These are phyloP conservation scores for Drosophila mimica DNA, from an alignment of 2,888 invertebrate genomes.

Conservation along the genomic window DNA sequence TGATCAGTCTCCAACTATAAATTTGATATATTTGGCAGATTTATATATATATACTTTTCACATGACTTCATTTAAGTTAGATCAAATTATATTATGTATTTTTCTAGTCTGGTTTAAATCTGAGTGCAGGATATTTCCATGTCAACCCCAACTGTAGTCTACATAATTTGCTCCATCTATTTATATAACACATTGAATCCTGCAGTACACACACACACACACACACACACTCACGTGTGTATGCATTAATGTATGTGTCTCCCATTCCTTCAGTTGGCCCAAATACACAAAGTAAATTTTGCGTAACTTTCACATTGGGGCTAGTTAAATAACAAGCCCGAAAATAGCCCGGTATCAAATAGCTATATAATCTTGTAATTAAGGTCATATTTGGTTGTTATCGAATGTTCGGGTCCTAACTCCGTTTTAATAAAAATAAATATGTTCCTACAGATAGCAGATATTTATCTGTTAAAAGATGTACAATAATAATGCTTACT, in stretches of 20 bases:
- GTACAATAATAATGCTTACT: not conserved
- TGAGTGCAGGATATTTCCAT: not conserved
- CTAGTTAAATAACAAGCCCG: slow-evolving; percentile 7
- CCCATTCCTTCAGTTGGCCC: not conserved
- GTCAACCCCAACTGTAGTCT: not conserved
- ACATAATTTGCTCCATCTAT: slow-evolving; percentile 8
- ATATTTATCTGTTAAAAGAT: not conserved
- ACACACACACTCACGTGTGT: no score
- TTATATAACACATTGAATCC: slow-evolving; percentile 19
- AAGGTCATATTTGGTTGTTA: slow-evolving; percentile 11
- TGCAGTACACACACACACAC: slow-evolving; percentile 10
- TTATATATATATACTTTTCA: not conserved
- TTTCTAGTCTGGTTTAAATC: no score
- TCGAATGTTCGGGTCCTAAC: slow-evolving; percentile 9
- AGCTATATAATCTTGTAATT: slow-evolving; percentile 8
- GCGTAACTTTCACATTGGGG: not conserved
- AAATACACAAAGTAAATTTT: slow-evolving; percentile 8
- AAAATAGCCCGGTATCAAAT: not conserved
- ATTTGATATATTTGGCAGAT: not conserved
- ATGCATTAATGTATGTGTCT: not conserved
- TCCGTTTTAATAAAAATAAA: not conserved
- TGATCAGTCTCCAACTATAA: not conserved
- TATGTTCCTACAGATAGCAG: not conserved
- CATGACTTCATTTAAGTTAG: not conserved
- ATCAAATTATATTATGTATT: no score